A percentile compares a stretch with the other conserved stretches of the same genome.
Conservation (phyloP, 2,797 vertebrate genomes). For the Hydrocynus forskahlii region DNA sequence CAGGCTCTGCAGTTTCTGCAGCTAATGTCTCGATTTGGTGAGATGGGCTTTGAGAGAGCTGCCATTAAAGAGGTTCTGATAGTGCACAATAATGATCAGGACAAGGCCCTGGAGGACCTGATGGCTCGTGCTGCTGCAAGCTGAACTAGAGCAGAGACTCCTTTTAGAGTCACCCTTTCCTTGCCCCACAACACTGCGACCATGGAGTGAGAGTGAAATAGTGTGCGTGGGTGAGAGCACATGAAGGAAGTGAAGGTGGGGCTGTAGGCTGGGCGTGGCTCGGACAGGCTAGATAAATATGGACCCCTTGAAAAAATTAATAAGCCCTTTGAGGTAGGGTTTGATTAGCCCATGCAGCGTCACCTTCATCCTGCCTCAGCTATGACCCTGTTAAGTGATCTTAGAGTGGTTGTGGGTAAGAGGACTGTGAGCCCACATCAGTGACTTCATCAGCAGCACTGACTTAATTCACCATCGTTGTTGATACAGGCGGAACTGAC, state of each 20-base stretch:
- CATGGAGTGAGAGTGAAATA: slow-evolving; percentile 21
- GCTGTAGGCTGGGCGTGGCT: slow-evolving; percentile 39
- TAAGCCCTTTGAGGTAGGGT: slow-evolving; percentile 39
- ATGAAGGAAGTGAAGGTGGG: slow-evolving; percentile 26
- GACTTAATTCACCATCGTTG: slow-evolving; percentile 39
- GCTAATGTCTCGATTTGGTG: slow-evolving; percentile 95
- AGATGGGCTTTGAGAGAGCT: slow-evolving; percentile 97
- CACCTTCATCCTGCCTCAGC: slow-evolving; percentile 43
- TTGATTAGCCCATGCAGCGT: slow-evolving; percentile 20
- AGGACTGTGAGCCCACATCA: slow-evolving; percentile 16
- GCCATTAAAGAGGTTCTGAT: slow-evolving; percentile 95
- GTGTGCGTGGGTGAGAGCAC: neutral
- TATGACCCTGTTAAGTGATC: slow-evolving; percentile 50
- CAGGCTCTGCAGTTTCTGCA: slow-evolving; percentile 94
- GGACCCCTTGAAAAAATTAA: slow-evolving; percentile 38
- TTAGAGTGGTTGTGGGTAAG: slow-evolving; percentile 36
- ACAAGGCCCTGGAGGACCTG: slow-evolving; percentile 94
- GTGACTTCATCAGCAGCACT: slow-evolving; percentile 1
- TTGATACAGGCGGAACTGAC: slow-evolving; percentile 14
- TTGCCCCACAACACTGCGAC: slow-evolving; percentile 52
- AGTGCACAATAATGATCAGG: slow-evolving; percentile 94
- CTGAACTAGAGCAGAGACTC: slow-evolving; percentile 76
- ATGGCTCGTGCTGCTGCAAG: slow-evolving; percentile 92
- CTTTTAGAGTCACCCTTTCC: slow-evolving; percentile 62
- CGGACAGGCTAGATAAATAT: slow-evolving; percentile 39